phyloP scores from a whole-genome alignment of 2,797 vertebrate species.

The Buceros bicornis region DNA sequence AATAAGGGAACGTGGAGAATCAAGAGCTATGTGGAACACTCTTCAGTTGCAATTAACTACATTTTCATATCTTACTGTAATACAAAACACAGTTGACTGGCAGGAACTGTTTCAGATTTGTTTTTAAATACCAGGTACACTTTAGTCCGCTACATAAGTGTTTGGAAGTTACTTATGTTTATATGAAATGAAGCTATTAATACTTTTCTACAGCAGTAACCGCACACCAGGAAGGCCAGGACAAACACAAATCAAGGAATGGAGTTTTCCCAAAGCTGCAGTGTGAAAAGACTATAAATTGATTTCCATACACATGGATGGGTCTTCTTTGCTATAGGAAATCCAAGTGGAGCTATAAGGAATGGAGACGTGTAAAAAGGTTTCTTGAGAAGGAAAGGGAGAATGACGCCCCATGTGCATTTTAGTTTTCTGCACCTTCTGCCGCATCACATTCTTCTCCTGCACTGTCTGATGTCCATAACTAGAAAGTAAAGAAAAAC shows the following conservation, averaged over 20 bases:
- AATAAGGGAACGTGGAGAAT: slow-evolving; percentile 77
- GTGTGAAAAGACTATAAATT: slow-evolving; percentile 89
- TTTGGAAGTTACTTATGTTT: slow-evolving; percentile 84
- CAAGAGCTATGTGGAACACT: slow-evolving; percentile 72
- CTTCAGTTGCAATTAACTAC: slow-evolving; percentile 79
- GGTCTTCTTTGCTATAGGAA: slow-evolving; percentile 91
- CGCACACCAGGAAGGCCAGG: slow-evolving; percentile 92
- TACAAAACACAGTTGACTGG: slow-evolving; percentile 82
- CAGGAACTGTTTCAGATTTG: slow-evolving; percentile 82
- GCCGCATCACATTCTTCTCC: slow-evolving; percentile 90
- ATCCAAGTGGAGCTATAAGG: slow-evolving; percentile 91
- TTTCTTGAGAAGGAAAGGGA: slow-evolving; percentile 79
- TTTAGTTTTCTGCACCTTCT: slow-evolving; percentile 89
- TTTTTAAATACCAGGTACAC: slow-evolving; percentile 82
- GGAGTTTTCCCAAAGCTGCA: slow-evolving; percentile 90
- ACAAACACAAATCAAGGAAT: slow-evolving; percentile 89
- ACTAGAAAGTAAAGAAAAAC: slow-evolving; percentile 79
- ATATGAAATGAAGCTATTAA: slow-evolving; percentile 91
- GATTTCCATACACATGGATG: slow-evolving; percentile 86
- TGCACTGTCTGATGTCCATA: slow-evolving; percentile 95
- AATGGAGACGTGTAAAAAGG: slow-evolving; percentile 97
- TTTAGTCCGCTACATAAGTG: slow-evolving; percentile 83
- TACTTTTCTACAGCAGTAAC: slow-evolving; percentile 94
- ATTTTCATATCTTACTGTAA: slow-evolving; percentile 80
- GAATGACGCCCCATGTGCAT: slow-evolving; percentile 72